A percentile compares a stretch with the other conserved stretches of the same genome.
Conservation (phyloP, 2,797 vertebrate species). For the Labroides dimidiatus region DNA sequence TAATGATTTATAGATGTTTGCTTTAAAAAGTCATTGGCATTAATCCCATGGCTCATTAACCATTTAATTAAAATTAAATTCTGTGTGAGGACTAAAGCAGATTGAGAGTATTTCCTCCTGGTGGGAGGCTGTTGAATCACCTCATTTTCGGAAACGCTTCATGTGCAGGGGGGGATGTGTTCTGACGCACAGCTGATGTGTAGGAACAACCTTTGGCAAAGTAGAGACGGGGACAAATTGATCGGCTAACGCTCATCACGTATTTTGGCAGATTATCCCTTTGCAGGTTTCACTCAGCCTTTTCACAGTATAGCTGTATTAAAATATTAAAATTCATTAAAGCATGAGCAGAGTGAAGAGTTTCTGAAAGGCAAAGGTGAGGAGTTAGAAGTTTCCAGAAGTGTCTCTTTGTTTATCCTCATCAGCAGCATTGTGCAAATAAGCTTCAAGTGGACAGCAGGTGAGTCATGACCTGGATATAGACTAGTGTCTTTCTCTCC, state of each 20-base stretch:
- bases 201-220: constrained; percentile 41
- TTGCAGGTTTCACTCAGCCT: constrained; percentile 6
- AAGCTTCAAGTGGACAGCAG: constrained; percentile 46
- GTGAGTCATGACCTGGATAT: constrained; percentile 51
- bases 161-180: constrained; percentile 70
- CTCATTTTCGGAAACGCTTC: constrained; percentile 80
- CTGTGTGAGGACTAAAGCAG: constrained; percentile 86
- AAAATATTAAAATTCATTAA: constrained; percentile 8
- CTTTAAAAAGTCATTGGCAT: constrained; percentile 91
- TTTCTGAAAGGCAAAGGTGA: constrained; percentile 22
- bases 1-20: constrained; percentile 91
- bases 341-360: neutral
- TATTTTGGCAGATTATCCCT: neutral
- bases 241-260: neutral
- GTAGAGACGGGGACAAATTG: constrained; percentile 18
- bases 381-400: constrained; percentile 2
- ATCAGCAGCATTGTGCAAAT: constrained; percentile 40
- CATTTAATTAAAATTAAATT: constrained; percentile 92
- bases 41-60: constrained; percentile 91
- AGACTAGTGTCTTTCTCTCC: constrained; percentile 26
- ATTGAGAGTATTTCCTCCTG: constrained; percentile 85
- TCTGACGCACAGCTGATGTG: constrained; percentile 61
- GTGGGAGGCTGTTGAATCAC: constrained; percentile 82
- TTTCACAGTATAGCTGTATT: neutral
- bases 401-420: constrained; percentile 32